phyloP scores from a whole-genome alignment of 2,888 invertebrate genomes.

The Agelastica alni region DNA sequence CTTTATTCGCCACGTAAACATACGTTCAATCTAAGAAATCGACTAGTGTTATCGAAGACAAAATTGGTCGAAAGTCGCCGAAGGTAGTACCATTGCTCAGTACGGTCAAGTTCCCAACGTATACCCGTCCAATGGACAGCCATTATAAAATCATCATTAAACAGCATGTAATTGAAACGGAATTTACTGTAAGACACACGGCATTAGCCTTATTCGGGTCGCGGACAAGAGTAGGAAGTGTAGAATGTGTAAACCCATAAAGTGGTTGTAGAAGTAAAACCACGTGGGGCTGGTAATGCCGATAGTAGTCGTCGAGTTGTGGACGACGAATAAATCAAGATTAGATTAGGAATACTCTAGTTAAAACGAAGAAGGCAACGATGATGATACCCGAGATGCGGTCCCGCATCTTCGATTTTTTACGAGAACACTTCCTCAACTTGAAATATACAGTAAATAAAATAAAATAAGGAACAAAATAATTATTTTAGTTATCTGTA shows the following conservation, averaged over 20 bases:
- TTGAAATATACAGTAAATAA: too few relatives aligned
- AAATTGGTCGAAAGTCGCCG: conserved; percentile 12
- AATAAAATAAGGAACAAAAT: too few relatives aligned
- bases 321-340: conserved; percentile 35
- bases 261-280: conserved; percentile 30
- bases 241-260: conserved; percentile 32
- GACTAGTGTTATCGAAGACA: conserved; percentile 8
- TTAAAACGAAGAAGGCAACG: too few relatives aligned
- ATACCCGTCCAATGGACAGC: conserved; percentile 23
- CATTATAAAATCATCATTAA: conserved; percentile 34
- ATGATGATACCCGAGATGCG: too few relatives aligned
- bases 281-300: conserved; percentile 25
- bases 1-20: conserved; percentile 6
- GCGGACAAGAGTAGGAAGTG: conserved; percentile 37
- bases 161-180: conserved; percentile 29
- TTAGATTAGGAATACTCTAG: conserved; percentile 38
- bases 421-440: too few relatives aligned
- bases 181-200: conserved; percentile 31
- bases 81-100: conserved; percentile 18
- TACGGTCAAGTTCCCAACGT: conserved; percentile 17
- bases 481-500: too few relatives aligned
- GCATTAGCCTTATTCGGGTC: conserved; percentile 32
- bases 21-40: conserved; percentile 6
- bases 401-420: too few relatives aligned
- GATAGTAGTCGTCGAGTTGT: conserved; percentile 4